Base-by-base conservation (phyloP, 2,888 invertebrate genomes). In the Drosophila greeni region DNA sequence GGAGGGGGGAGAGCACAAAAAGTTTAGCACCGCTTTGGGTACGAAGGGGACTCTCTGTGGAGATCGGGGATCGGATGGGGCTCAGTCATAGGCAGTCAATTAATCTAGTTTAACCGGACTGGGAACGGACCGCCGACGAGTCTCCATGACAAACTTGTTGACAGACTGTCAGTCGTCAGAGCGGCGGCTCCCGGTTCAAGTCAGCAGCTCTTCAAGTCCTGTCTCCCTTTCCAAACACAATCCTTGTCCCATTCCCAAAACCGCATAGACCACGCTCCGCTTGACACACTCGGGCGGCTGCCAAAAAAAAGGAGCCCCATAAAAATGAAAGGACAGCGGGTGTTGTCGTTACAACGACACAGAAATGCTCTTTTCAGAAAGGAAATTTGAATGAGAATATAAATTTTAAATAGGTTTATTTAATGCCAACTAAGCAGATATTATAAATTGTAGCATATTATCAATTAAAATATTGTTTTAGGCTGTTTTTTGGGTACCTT, bases 51-150 rank as follows among this genome's bases (percentile, higher is more conserved):
- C 36, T 43, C 55, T 49, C 67, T 26, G 33, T 20, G 14, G 62
- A 58, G 48, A 45, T 47, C 45, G 48, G 24, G 39, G 33, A n/a
- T 31, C 8, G 23, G 18, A n/a, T n/a, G 54, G 11, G 31, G 14
- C 26, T 6, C 14, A 14, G 47, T 39, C 74, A 65, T 64, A 77
- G 72, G 70, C 84, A 78, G 79, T 75, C 85, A 85, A 82, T 85
- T 82, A 85, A 85, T 85, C 85, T 83, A 78, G 81, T 83, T 72
- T 82, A 84, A 85, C 85, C 81, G 85, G 84, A 78, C 79, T 83
- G 72, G 31, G 69, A 80, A 70, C 57, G 47, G 55, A 69, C 53
- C 47, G 11, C 51, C 23, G 34, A 24, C 18, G 18, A 24, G 36
- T 26, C 68, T 72, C 80, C 72, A 74, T 79, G 80, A 74, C 68